phyloP scores from a whole-genome alignment of 1,140 invertebrate species.

The Drosophila kikkawai region DNA sequence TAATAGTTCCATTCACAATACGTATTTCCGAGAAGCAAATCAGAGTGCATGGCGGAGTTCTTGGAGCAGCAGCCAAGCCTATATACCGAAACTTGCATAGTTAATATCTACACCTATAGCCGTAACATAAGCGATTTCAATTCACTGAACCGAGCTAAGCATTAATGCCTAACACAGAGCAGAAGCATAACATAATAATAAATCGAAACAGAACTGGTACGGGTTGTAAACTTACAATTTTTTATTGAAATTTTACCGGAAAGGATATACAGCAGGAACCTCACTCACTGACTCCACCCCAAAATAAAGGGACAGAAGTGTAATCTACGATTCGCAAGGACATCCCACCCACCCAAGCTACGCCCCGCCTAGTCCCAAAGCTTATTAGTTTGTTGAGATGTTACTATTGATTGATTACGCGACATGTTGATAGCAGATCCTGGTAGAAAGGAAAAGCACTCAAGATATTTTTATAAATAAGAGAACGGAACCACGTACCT shows the following conservation, averaged over 20 bases:
- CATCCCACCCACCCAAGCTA: slow-evolving; percentile 48
- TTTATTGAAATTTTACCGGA: slow-evolving; percentile 42
- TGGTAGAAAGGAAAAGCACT: slow-evolving; percentile 20
- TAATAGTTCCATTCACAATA: slow-evolving; percentile 66
- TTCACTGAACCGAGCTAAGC: slow-evolving; percentile 62
- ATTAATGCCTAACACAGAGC: slow-evolving; percentile 11
- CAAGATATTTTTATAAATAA: slow-evolving; percentile 57
- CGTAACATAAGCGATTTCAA: slow-evolving; percentile 53
- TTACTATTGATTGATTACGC: slow-evolving; percentile 53
- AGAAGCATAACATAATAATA: slow-evolving; percentile 10
- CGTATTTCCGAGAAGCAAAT: slow-evolving; percentile 40
- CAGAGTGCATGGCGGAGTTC: slow-evolving; percentile 43
- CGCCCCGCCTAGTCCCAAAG: slow-evolving; percentile 25
- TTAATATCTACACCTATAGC: slow-evolving; percentile 52
- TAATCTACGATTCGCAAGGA: slow-evolving; percentile 17
- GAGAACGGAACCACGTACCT: slow-evolving; percentile 56
- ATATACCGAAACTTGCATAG: slow-evolving; percentile 61
- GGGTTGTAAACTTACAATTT: slow-evolving; percentile 59
- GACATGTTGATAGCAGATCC: slow-evolving; percentile 54
- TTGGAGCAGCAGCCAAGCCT: slow-evolving; percentile 17
- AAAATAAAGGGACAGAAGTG: slow-evolving; percentile 8
- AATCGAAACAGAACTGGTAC: slow-evolving; percentile 44
- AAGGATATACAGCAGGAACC: slow-evolving; percentile 7
- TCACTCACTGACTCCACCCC: neutral
- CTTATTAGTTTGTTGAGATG: slow-evolving; percentile 74